Base-by-base conservation (phyloP, 2,797 vertebrate species). In the Gobionotothen gibberifrons region DNA sequence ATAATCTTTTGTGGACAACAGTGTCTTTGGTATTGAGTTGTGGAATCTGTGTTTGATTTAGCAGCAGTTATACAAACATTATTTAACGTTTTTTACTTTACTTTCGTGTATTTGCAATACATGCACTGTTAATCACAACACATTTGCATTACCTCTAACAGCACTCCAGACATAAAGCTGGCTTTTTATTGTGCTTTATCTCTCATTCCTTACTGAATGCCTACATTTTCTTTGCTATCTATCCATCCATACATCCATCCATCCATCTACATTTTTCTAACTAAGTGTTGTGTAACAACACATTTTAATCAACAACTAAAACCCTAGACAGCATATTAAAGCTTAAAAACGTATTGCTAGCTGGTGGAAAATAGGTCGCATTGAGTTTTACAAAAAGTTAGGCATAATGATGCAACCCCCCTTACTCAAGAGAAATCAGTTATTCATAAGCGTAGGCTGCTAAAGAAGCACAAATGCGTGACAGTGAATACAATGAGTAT, bases 401-500 rank as follows among this genome's bases (percentile, higher is more conserved):
- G 48, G 56, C 76, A 85, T 81, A 86, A 90, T 95, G 92, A 94
- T 92, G 93, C 91, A 95, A 95, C 93, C 79, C 80, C 76, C 89
- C 79, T 74, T 79, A 71, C 91, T 89, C 58, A 65, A 58, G 77
- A 89, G 88, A 91, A 94, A 92, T 87, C 85, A 56, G 13, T 74
- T 69, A 83, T 76, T 84, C 80, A 75, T 69, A 64, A 32, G 17
- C 65, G 40, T 26, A 26, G 26, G 26, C 32, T 22, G 72, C 39
- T 36, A 49, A 63, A 78, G 46, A 56, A 40, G 49, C 15, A 52
- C 40, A 54, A 57, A 61, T 12, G 3, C 17, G 47, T 69, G 60
- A 68, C 72, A 77, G 16, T 36, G 12, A 5, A 32, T 15, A 11
- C 22, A 19, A 12, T 40, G 1, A 54, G 39, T 47, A 42, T 22